Evolutionary conservation across 1,140 invertebrate genomes (phyloP), one percentile per base, ranked within the genome.

Genomic region (Glomeris maerens): DNA sequence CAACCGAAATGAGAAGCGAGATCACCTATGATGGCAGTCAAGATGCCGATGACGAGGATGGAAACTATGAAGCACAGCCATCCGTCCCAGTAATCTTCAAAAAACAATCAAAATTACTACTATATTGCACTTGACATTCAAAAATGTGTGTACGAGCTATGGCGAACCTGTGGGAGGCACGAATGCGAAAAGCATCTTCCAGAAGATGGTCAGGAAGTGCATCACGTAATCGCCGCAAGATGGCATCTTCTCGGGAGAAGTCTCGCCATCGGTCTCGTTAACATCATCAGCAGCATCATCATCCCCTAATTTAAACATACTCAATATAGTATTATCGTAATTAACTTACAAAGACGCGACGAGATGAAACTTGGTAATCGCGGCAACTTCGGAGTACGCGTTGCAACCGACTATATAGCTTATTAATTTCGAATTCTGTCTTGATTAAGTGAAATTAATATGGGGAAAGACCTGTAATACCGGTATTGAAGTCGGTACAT

Each of bases 161-260:
- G n/a, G n/a, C n/a, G n/a, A n/a, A 95, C 92, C 91, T 69, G 95
- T 97, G 22, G 95, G 94, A 55, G 95, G 95, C 47, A 98, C 85
- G 66, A 93, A 91, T 40, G 94, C 94, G 68, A 98, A 98, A 23
- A 96, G 66, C 46, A 98, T 70, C 71, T 98, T 98, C 77, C 77
- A 79, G 59, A 78, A 76, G 5, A 79, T 64, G 2, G 76, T 76
- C 13, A 79, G 60, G 60, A 78, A 78, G 58, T 79, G 77, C 73
- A 78, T 75, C 38, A 97, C 76, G 69, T 98, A 98, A 69, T 97
- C 93, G 25, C 78, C 73, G 60, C 82, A 83, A 1, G 85, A 85
- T 17, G 89, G 87, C 27, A 78, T 67, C 39, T 70, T 69, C 31
- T 77, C 71, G 46, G 65, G 62, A 20, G 64, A 69, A 31, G 67